Conservation (phyloP, 2,113 vertebrate species). For the Tautogolabrus adspersus region DNA sequence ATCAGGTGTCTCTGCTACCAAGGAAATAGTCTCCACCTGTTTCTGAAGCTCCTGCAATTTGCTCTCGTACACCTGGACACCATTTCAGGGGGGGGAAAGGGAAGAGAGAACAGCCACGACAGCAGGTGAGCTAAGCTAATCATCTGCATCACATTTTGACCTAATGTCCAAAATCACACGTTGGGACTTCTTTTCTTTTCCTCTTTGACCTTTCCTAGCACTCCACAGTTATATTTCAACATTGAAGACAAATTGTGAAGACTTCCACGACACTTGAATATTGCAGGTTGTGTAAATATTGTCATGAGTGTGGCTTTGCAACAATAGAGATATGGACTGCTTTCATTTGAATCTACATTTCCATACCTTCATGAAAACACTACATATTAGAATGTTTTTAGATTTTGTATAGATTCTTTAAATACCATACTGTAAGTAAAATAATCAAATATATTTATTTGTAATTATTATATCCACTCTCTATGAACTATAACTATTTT, state of each 20-base stretch:
- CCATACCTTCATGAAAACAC: background rate
- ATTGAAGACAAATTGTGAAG: background rate
- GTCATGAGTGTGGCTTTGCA: too few relatives aligned
- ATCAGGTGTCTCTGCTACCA: conserved; percentile 93
- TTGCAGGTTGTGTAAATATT: background rate
- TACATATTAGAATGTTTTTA: background rate
- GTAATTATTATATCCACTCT: background rate
- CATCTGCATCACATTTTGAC: background rate
- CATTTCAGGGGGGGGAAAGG: conserved; percentile 50
- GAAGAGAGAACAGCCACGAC: conserved; percentile 50
- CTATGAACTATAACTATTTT: too few relatives aligned
- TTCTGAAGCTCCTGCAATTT: conserved; percentile 98
- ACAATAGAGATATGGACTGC: too few relatives aligned
- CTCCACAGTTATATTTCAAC: background rate
- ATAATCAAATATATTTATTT: background rate
- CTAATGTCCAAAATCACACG: background rate
- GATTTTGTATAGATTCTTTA: too few relatives aligned
- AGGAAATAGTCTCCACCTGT: conserved; percentile 95
- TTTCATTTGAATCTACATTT: background rate
- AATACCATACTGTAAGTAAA: too few relatives aligned
- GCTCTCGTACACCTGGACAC: conserved; percentile 96
- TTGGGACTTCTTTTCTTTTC: background rate
- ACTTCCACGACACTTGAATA: background rate
- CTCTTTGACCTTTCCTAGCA: too few relatives aligned
- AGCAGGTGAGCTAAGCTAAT: conserved; percentile 21